Percentiles rank a stretch among this genome's conserved stretches.
Conservation (phyloP, 2,888 invertebrate species). For the Petrolisthes manimaculis region DNA sequence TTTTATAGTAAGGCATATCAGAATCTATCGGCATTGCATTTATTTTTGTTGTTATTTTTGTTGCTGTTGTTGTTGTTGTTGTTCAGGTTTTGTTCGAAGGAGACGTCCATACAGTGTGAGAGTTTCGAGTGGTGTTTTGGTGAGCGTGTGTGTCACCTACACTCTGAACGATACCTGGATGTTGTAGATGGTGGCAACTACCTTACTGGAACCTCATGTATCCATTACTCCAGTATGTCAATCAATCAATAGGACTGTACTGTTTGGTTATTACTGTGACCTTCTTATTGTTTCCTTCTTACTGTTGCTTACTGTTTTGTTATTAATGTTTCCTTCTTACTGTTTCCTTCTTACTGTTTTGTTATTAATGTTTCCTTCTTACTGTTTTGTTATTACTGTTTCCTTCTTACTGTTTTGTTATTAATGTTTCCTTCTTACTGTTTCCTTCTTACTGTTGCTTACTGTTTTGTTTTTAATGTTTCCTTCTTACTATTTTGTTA, state of each 20-base stretch:
- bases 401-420: neutral
- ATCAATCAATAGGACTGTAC: neutral
- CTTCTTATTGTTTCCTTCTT: neutral
- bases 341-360: neutral
- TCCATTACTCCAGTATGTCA: slow-evolving; percentile 50
- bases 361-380: neutral
- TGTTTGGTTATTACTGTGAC: neutral
- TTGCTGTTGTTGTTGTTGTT: neutral
- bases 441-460: neutral
- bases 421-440: neutral
- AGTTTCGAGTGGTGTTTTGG: slow-evolving; percentile 50
- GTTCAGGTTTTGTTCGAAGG: slow-evolving; percentile 38
- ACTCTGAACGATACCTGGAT: slow-evolving; percentile 47
- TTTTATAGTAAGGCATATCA: neutral
- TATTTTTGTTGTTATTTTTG: no score
- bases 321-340: neutral
- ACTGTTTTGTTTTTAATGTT: neutral
- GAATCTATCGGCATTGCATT: no score
- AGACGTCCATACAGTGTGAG: slow-evolving; percentile 42
- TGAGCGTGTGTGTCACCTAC: slow-evolving; percentile 35
- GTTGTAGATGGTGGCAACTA: slow-evolving; percentile 35
- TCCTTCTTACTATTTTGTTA: no score
- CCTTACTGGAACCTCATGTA: slow-evolving; percentile 24
- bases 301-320: neutral
- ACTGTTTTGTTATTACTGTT: neutral